A percentile compares a stretch with the other conserved stretches of the same genome.
These are phyloP conservation scores for Zaprionus ghesquierei DNA, from an alignment of 1,140 invertebrate species.

Conservation along the genomic window DNA sequence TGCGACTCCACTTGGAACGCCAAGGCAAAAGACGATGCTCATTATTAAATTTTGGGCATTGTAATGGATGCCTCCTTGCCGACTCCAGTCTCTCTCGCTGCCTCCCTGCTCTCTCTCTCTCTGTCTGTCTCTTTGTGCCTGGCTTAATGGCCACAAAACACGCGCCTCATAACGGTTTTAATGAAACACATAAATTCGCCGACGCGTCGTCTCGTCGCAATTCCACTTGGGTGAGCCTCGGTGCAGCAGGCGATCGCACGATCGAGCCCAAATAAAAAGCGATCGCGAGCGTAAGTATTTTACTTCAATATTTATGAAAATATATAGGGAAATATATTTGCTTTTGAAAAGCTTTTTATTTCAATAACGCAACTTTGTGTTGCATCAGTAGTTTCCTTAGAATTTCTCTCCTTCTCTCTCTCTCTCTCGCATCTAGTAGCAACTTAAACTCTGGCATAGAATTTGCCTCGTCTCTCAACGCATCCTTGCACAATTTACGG, in stretches of 20 bases:
- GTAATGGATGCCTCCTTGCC: slow-evolving; percentile 34
- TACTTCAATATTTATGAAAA: slow-evolving; percentile 42
- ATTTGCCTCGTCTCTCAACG: not conserved
- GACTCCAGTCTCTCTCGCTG: too few species aligned
- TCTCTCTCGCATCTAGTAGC: not conserved
- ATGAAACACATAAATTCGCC: slow-evolving; percentile 76
- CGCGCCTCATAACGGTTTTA: slow-evolving; percentile 74
- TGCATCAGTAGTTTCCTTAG: not conserved
- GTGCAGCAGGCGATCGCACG: slow-evolving; percentile 13
- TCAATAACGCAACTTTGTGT: not conserved
- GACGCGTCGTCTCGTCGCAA: slow-evolving; percentile 40
- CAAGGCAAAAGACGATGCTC: slow-evolving; percentile 23
- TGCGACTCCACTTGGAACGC: slow-evolving; percentile 27
- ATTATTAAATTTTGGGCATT: slow-evolving; percentile 65
- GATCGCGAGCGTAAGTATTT: slow-evolving; percentile 62
- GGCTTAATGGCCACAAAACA: slow-evolving; percentile 66
- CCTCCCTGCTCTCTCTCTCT: not conserved
- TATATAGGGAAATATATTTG: not conserved
- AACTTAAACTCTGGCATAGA: slow-evolving; percentile 25
- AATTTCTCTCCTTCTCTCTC: too few species aligned
- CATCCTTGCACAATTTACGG: slow-evolving; percentile 71
- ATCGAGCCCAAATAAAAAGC: slow-evolving; percentile 20
- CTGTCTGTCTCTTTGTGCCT: slow-evolving; percentile 2
- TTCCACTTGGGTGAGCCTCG: slow-evolving; percentile 62
- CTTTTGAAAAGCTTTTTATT: not conserved